phyloP scores from a whole-genome alignment of 2,888 invertebrate species.

The Cheiracanthium punctorium region DNA sequence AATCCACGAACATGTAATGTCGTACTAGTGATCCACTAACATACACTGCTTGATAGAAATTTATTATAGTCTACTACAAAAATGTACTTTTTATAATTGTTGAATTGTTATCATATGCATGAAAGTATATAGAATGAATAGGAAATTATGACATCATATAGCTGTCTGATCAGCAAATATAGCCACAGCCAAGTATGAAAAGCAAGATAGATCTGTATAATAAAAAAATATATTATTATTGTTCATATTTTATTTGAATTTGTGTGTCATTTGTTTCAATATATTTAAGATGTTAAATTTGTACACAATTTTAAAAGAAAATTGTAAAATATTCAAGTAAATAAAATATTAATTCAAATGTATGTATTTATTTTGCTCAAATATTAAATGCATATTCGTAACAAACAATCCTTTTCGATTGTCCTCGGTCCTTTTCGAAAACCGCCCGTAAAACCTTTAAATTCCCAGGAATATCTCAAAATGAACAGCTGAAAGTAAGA shows the following conservation, averaged over 20 bases:
- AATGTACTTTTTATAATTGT: too few relatives aligned
- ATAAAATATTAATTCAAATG: conserved; percentile 32
- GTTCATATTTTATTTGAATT: conserved; percentile 65
- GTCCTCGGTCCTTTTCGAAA: too few relatives aligned
- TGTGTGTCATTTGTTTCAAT: conserved; percentile 66
- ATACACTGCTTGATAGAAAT: too few relatives aligned
- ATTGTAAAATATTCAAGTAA: conserved; percentile 67
- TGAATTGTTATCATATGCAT: too few relatives aligned
- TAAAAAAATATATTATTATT: conserved; percentile 42
- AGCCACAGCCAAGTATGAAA: conserved; percentile 12
- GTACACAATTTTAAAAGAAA: conserved; percentile 65
- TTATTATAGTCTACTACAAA: too few relatives aligned
- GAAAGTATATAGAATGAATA: background rate
- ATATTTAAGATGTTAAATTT: conserved; percentile 66
- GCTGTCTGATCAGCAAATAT: conserved; percentile 39
- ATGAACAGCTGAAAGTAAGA: too few relatives aligned
- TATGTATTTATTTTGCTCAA: background rate
- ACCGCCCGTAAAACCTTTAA: too few relatives aligned
- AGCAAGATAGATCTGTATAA: conserved; percentile 41
- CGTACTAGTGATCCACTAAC: too few relatives aligned
- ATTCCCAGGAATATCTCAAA: too few relatives aligned
- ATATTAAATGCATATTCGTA: too few relatives aligned
- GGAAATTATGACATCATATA: conserved; percentile 12
- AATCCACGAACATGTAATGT: too few relatives aligned
- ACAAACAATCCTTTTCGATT: too few relatives aligned